Evolutionary conservation across 2,797 vertebrate genomes (phyloP).

Genomic region (Florisuga fusca): DNA sequence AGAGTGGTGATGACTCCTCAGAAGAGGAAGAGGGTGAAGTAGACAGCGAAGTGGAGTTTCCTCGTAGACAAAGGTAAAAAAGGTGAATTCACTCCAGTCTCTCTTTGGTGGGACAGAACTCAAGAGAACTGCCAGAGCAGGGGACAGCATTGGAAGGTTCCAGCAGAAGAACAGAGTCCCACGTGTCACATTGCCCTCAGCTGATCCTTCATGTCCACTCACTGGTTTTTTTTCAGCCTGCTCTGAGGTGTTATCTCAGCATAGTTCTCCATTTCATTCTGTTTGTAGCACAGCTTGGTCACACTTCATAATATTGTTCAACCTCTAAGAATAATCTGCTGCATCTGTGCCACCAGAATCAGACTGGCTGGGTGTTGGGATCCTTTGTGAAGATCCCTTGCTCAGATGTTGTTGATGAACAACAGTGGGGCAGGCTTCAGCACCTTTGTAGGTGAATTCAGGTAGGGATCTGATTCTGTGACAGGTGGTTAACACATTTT

Average conservation of each 20-base stretch:
- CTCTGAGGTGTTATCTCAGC: not conserved
- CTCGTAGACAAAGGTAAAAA: conserved; percentile 95
- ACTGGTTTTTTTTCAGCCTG: not conserved
- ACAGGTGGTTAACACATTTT: not conserved
- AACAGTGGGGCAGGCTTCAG: not conserved
- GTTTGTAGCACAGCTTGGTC: not conserved
- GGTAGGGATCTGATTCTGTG: not conserved
- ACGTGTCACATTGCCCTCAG: not conserved
- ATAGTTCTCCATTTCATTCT: not conserved
- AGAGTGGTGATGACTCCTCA: conserved; percentile 95
- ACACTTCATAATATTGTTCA: not conserved
- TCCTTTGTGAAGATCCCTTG: not conserved
- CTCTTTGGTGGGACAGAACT: not conserved
- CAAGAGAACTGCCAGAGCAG: not conserved
- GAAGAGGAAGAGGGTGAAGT: conserved; percentile 99
- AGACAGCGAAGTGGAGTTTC: conserved; percentile 99
- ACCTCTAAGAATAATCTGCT: not conserved
- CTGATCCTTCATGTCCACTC: not conserved
- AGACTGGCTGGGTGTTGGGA: not conserved
- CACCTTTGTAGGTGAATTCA: not conserved
- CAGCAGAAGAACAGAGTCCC: no score
- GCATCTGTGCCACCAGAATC: not conserved
- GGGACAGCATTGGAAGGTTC: not conserved
- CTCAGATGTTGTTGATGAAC: not conserved
- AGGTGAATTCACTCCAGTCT: conserved; percentile 5